Conservation (phyloP, 2,888 invertebrate species). For the Geotrupes spiniger region DNA sequence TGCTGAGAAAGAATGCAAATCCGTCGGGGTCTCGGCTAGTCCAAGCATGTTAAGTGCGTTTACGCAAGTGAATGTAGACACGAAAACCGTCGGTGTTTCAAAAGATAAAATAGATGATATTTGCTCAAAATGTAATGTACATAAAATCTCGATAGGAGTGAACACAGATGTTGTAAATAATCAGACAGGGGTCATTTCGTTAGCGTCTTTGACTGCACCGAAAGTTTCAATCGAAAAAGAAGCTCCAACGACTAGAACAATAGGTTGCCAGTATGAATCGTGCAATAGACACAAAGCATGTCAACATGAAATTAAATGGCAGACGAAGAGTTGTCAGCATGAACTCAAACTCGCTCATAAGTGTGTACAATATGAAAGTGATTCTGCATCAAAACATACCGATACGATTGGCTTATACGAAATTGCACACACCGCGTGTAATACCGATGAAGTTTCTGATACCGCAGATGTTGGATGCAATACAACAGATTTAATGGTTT, state of each 20-base stretch:
- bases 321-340: conserved; percentile 40
- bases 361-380: conserved; percentile 39
- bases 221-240: conserved; percentile 15
- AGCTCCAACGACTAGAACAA: conserved; percentile 51
- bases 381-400: conserved; percentile 25
- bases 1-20: conserved; percentile 32
- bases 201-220: conserved; percentile 10
- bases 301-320: conserved; percentile 34
- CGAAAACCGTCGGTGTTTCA: conserved; percentile 52
- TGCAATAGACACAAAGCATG: conserved; percentile 30
- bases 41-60: conserved; percentile 35
- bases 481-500: too few species aligned
- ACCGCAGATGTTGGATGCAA: neutral
- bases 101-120: conserved; percentile 53
- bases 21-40: conserved; percentile 43
- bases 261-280: conserved; percentile 47
- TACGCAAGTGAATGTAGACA: conserved; percentile 18
- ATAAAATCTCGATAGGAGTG: conserved; percentile 58
- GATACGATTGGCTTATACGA: conserved; percentile 34
- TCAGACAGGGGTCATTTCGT: conserved; percentile 2
- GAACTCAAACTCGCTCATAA: conserved; percentile 38
- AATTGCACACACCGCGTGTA: conserved; percentile 33
- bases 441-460: conserved; percentile 24
- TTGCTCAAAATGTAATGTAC: conserved; percentile 54
- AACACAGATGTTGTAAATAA: conserved; percentile 11